Evolutionary conservation across 2,797 vertebrate genomes (phyloP).

Genomic region (Acrossocheilus fasciatus): DNA sequence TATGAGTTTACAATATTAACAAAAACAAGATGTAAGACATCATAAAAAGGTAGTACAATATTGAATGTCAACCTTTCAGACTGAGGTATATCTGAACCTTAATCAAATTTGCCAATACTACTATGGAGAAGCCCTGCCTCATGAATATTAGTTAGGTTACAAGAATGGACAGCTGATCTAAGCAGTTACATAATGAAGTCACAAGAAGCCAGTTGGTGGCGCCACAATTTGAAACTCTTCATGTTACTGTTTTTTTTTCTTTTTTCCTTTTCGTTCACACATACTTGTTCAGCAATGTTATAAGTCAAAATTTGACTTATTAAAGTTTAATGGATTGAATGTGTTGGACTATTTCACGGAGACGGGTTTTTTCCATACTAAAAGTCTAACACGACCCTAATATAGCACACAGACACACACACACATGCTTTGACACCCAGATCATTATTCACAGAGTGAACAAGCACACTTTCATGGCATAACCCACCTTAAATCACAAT

Average conservation of each 20-base stretch:
- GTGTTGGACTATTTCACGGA: neutral
- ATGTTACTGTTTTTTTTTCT: neutral
- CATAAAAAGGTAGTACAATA: neutral
- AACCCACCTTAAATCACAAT: slow-evolving; percentile 50
- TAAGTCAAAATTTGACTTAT: neutral
- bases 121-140: neutral
- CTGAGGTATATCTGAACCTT: neutral
- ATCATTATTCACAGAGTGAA: slow-evolving; percentile 44
- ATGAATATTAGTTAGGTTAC: neutral
- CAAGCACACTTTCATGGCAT: slow-evolving; percentile 22
- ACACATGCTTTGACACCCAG: slow-evolving; percentile 5
- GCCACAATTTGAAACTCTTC: neutral
- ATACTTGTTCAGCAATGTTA: neutral
- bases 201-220: neutral
- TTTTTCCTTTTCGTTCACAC: neutral
- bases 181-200: neutral
- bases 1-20: neutral
- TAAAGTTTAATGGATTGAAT: neutral
- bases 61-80: neutral
- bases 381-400: neutral
- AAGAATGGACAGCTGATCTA: neutral
- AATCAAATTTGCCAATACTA: neutral
- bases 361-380: neutral
- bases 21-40: neutral
- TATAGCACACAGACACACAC: neutral